Evolutionary conservation across 2,888 invertebrate genomes (phyloP).

Genomic region (Strigamia transsilvanica): DNA sequence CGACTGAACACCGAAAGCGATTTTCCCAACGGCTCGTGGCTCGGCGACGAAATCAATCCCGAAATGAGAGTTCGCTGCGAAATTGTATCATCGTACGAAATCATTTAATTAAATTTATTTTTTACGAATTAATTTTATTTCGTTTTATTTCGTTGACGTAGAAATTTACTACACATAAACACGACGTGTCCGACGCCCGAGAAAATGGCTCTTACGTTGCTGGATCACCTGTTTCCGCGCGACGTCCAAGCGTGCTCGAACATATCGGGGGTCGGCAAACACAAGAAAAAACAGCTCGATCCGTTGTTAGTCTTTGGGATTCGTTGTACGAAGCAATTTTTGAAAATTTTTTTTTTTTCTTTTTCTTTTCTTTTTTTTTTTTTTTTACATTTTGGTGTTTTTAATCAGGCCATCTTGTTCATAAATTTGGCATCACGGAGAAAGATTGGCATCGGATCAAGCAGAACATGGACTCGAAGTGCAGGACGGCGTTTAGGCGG

Average conservation of each 20-base stretch:
- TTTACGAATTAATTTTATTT: not conserved
- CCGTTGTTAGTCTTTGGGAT: slow-evolving; percentile 67
- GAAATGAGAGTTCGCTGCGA: slow-evolving; percentile 67
- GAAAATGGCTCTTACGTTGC: slow-evolving; percentile 68
- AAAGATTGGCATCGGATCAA: slow-evolving; percentile 68
- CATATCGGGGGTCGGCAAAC: slow-evolving; percentile 68
- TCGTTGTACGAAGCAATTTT: slow-evolving; percentile 60
- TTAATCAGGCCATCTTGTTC: slow-evolving; percentile 64
- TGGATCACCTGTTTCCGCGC: slow-evolving; percentile 68
- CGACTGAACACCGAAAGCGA: slow-evolving; percentile 63
- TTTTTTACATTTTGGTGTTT: slow-evolving; percentile 9
- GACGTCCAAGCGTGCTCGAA: slow-evolving; percentile 68
- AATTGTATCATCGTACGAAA: slow-evolving; percentile 65
- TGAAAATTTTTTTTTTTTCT: not conserved
- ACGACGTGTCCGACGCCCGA: slow-evolving; percentile 68
- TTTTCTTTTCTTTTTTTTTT: slow-evolving; percentile 39
- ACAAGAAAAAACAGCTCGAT: slow-evolving; percentile 68
- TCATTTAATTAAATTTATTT: not conserved
- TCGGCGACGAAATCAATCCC: slow-evolving; percentile 67
- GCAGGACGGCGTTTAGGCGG: slow-evolving; percentile 65
- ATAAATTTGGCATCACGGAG: slow-evolving; percentile 67
- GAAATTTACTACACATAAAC: slow-evolving; percentile 67
- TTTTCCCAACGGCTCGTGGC: slow-evolving; percentile 67
- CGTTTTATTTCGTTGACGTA: slow-evolving; percentile 55
- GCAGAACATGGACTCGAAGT: slow-evolving; percentile 69